Evolutionary conservation across 2,888 invertebrate species (phyloP).

Genomic region (Aspidiotus destructor): DNA sequence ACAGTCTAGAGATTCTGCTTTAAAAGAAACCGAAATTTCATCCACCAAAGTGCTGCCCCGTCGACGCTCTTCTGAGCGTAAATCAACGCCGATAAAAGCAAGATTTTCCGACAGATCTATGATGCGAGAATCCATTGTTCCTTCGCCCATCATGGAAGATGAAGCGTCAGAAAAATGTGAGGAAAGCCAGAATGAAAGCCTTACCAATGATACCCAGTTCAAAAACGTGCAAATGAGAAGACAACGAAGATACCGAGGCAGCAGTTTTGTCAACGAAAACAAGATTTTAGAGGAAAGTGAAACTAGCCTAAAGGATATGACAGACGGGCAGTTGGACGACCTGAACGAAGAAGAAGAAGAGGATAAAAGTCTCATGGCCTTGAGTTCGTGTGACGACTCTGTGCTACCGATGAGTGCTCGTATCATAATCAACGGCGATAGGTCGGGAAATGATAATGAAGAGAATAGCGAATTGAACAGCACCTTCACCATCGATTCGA

Average conservation of each 20-base stretch:
- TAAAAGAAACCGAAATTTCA: neutral
- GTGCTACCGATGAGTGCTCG: neutral
- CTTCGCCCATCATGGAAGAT: constrained; percentile 8
- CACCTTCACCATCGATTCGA: neutral
- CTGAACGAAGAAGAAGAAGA: constrained; percentile 1
- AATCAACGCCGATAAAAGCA: constrained; percentile 12
- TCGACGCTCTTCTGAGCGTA: constrained; percentile 12
- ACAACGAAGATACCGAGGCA: constrained; percentile 8
- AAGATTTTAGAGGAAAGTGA: constrained; percentile 19
- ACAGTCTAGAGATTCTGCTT: neutral
- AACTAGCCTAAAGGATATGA: neutral
- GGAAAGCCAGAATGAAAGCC: neutral
- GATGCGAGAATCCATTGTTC: constrained; percentile 13
- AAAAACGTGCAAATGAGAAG: neutral
- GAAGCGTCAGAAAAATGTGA: constrained; percentile 3
- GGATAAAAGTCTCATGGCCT: neutral
- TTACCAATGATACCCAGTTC: constrained; percentile 6
- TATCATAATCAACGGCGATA: neutral
- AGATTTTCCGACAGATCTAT: constrained; percentile 7
- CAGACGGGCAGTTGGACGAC: neutral
- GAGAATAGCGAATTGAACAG: neutral
- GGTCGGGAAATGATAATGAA: neutral
- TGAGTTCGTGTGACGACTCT: neutral
- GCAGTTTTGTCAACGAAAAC: constrained; percentile 6
- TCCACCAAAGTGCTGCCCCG: neutral